Evolutionary conservation across 2,888 invertebrate species (phyloP), one percentile per base, ranked within the genome.

Genomic region (Gnatocerus cornutus): DNA sequence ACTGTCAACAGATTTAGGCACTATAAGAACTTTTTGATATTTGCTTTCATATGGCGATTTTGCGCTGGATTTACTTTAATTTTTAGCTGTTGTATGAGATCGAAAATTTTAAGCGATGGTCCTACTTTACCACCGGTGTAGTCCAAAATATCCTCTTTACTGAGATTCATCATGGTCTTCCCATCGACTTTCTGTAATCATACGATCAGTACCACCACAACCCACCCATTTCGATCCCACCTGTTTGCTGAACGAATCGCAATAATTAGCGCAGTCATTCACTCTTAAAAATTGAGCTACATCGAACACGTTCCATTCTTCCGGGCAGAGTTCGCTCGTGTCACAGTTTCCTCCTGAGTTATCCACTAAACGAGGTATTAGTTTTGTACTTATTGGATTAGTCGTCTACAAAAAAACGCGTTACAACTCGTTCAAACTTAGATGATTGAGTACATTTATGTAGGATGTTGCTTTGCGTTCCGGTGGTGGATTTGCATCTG

Each of bases 91-190:
- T 96, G 94, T 81, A 98, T 94, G 74, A 98, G 89, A 87, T 97
- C 96, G 82, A 90, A 94, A 79, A 98, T 96, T 87, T 97, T 97
- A 69, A 98, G 85, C 12, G 97, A 96, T 5, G 97, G 97, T 0
- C 97, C 97, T 68, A 98, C 96, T 88, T 97, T 97, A 90, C 95
- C 96, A 76, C 95, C 93, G 16, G 96, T 91, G 72, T 96, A 87
- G 79, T 93, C 93, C 77, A 97, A 91, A 73, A 98, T 94, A 86
- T 97, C 93, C 83, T 97, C 96, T 86, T 97, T 96, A 55, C 92
- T 92, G 68, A 98, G 86, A 73, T 90, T 89, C 69, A 97, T 86
- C 81, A 98, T 87, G 81, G 89, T 90, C 70, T 92, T 90, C 0
- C 98, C 97, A 76, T 93, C 93, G 73, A 97, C 91, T 83, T 91